phyloP scores from a whole-genome alignment of 2,113 vertebrate species.

The Gallinago undulata region DNA sequence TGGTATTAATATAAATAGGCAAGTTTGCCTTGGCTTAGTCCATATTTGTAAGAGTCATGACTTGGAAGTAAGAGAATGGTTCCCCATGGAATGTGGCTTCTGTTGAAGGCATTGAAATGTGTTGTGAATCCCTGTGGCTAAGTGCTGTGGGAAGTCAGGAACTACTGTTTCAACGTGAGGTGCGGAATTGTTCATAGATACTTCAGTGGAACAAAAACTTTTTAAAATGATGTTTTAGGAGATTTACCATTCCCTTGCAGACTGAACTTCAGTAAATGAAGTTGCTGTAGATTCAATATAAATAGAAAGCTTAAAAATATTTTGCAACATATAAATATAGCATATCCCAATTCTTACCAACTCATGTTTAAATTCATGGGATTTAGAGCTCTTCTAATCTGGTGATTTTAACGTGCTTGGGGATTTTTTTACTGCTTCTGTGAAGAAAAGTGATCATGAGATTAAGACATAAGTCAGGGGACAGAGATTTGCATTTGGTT shows the following conservation, averaged over 20 bases:
- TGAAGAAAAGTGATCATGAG: conserved; percentile 25
- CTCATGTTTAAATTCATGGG: not conserved
- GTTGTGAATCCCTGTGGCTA: not conserved
- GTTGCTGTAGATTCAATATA: not conserved
- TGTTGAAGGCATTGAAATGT: not conserved
- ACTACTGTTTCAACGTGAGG: not conserved
- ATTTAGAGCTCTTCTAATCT: not conserved
- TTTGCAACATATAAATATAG: not conserved
- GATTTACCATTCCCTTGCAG: not conserved
- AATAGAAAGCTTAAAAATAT: not conserved
- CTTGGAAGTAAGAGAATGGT: conserved; percentile 1
- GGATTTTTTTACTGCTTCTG: not conserved
- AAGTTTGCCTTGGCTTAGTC: conserved; percentile 6
- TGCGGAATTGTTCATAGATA: not conserved
- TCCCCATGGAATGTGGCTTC: conserved; percentile 16
- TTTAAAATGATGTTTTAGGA: not conserved
- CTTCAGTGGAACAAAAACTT: not conserved
- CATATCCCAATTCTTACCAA: not conserved
- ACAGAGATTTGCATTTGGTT: conserved; percentile 24
- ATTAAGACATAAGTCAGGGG: conserved; percentile 21
- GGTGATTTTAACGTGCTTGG: not conserved
- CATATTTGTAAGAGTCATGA: not conserved
- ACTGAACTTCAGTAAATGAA: not conserved
- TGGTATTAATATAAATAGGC: not conserved
- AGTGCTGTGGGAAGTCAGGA: not conserved